Base-by-base conservation (phyloP, 2,888 invertebrate species). In the Eupithecia vulgata region DNA sequence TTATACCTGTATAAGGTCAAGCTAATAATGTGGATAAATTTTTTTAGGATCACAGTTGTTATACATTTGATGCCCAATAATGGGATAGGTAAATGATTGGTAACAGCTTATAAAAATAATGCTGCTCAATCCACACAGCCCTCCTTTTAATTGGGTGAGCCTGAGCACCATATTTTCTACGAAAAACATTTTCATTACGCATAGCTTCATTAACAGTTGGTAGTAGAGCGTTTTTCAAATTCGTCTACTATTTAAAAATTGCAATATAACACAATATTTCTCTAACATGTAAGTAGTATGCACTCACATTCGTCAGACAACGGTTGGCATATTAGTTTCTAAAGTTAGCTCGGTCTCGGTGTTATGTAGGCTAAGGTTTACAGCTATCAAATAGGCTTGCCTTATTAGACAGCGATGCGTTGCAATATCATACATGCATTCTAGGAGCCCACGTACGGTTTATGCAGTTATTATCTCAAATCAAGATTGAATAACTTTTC, bases 341-440 rank as follows among this genome's bases (percentile, higher is more conserved):
- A 70, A 66, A 52, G 65, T 65, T 37, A 66, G 59, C 71, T 66
- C 5, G 25, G 30, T 45, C 57, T 57, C 73, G 34, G 64, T 65
- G 65, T 62, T 59, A 86, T 83, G 83, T 86, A 86, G 88, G 85
- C 88, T 84, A 87, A 88, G 85, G 88, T 78, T 86, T 81, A 85
- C 87, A 72, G 85, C 88, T 88, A 85, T 86, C 82, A 81, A 81
- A 81, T 82, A 81, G 79, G 80, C 80, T 84, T 81, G 79, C 84
- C 85, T 82, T 87, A 83, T 76, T 76, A 84, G 75, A 78, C 71
- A 77, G 69, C 81, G 85, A 87, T 83, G 84, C 81, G 80, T 82
- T 81, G 78, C 74, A 78, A 75, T 82, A 82, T 82, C 71, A 77
- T 76, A 76, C 64, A 71, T 74, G 72, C 72, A 72, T 74, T 66